These are phyloP conservation scores for Synaphobranchus kaupii DNA, from an alignment of 2,797 vertebrate genomes.

Conservation along the genomic window DNA sequence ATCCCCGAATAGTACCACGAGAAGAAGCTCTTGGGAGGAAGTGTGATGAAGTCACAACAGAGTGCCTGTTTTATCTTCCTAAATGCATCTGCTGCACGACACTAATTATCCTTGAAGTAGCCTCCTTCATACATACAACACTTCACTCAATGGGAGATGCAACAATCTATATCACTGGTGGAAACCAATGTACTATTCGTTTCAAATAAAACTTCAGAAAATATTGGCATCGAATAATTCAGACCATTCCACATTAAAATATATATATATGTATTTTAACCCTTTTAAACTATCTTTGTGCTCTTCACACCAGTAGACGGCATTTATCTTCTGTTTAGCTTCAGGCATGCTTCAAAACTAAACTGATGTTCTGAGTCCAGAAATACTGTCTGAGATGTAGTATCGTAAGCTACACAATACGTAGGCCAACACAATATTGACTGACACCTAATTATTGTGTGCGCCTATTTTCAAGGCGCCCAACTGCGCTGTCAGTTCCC, in stretches of 20 bases:
- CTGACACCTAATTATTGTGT: background rate
- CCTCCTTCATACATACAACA: background rate
- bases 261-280: background rate
- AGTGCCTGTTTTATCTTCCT: conserved; percentile 21
- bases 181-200: background rate
- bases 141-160: background rate
- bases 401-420: background rate
- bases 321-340: background rate
- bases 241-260: background rate
- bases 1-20: background rate
- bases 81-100: conserved; percentile 32
- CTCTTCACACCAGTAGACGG: background rate
- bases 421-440: background rate
- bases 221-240: background rate
- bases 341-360: background rate
- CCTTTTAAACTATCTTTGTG: background rate
- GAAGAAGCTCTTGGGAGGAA: conserved; percentile 22
- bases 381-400: background rate
- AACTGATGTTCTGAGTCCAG: background rate
- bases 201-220: background rate
- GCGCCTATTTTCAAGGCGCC: background rate
- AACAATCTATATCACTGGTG: background rate
- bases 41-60: conserved; percentile 14
- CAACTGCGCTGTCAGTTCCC: conserved; percentile 6
- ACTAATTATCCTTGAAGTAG: conserved; percentile 17